Base-by-base conservation (phyloP, 1,140 invertebrate genomes). In the Bombus consobrinus region DNA sequence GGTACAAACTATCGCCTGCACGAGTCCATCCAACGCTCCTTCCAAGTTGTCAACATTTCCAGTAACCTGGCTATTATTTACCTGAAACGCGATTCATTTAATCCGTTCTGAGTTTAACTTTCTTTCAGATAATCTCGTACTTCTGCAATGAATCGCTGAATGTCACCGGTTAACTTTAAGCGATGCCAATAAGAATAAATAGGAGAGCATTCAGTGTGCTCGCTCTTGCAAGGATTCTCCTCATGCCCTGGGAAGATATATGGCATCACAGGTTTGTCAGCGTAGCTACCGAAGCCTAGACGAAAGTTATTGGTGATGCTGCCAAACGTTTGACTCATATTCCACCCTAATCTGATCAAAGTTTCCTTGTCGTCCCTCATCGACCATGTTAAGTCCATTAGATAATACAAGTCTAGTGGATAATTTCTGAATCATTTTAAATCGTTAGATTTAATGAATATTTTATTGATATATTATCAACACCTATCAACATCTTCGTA, bases 321-420 rank as follows among this genome's bases (percentile, higher is more conserved):
- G 74, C 95, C 95, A 93, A 98, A 95, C 43, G 95, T 94, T 25
- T 93, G 87, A 28, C 96, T 96, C 69, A 98, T 96, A 78, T 96
- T 95, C 25, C 94, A 95, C n/a, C 98, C 97, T n/a, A 99, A 92
- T 47, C 96, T 95, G 4, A 97, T 96, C 41, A 99, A 92, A 15
- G 98, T 98, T 8, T 97, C 96, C 91, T 98, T 98, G 91, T 99
- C 98, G 90, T 98, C 97, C 89, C 96, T 96, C 98, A 99, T 99
- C 8, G 98, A 98, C 95, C 97, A 97, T 12, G 98, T 98, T 22
- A 98, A 95, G 93, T 99, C 98, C 97, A 99, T 98, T 59, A 99
- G 94, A 91, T 98, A 98, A 94, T 99, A 99, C 15, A 99, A 95
- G 94, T 99, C 98, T n/a, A 99, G 96, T 2, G 98, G 98, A 95